These are phyloP conservation scores for Anneissia japonica DNA, from an alignment of 35 echinoderm and acorn worm genomes.

Conservation along the genomic window DNA sequence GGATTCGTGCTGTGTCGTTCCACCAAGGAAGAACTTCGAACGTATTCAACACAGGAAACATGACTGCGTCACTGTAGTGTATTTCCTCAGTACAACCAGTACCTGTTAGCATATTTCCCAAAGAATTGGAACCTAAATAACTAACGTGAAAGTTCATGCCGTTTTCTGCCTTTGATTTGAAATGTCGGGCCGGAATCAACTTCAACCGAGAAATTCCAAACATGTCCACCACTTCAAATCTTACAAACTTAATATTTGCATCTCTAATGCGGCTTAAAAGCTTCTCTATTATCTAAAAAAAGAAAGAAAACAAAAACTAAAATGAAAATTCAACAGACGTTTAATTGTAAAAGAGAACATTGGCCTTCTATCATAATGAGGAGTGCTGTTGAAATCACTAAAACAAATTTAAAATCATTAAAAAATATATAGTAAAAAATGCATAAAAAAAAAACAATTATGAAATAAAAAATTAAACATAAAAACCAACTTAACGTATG, in stretches of 20 bases:
- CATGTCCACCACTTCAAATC: slow-evolving; percentile 78
- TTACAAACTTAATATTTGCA: slow-evolving; percentile 53
- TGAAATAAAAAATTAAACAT: no score
- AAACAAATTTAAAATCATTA: no score
- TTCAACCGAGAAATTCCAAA: slow-evolving; percentile 76
- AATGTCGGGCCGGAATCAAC: slow-evolving; percentile 69
- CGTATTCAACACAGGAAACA: slow-evolving; percentile 64
- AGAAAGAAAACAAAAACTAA: no score
- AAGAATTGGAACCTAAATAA: slow-evolving; percentile 37
- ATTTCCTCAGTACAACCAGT: slow-evolving; percentile 46
- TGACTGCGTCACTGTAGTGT: slow-evolving; percentile 43
- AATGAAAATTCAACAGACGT: no score
- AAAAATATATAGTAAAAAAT: no score
- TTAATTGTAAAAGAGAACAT: no score
- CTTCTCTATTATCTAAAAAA: no score
- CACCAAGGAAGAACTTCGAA: slow-evolving; percentile 65
- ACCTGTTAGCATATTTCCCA: slow-evolving; percentile 31
- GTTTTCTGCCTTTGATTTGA: slow-evolving; percentile 18
- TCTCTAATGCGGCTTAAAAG: slow-evolving; percentile 26
- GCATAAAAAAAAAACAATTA: no score
- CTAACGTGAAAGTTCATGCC: slow-evolving; percentile 54
- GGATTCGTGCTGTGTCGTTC: slow-evolving; percentile 51
- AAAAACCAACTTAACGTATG: no score
- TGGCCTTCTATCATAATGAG: no score
- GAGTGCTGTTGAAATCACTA: no score